A percentile compares a stretch with the other conserved stretches of the same genome.
Evolutionary conservation across 2,888 invertebrate genomes (phyloP).

Genomic region (Agonopterix alstromeriana): DNA sequence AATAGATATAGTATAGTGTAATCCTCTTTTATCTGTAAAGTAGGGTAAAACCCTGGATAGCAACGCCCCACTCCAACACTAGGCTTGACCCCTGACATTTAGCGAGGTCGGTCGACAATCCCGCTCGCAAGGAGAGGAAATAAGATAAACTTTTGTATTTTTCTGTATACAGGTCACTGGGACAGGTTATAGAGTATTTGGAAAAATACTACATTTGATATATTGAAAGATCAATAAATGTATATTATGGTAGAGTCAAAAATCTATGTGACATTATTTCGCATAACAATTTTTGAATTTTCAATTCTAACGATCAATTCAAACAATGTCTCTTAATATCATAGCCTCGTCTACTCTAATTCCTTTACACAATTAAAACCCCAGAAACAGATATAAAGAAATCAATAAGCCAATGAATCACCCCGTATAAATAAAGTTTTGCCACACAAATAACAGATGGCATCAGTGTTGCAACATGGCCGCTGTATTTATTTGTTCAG

Average conservation of each 20-base stretch:
- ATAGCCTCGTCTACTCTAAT: too few relatives aligned
- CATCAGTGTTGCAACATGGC: not conserved
- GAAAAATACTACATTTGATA: too few relatives aligned
- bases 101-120: conserved; percentile 24
- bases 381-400: not conserved
- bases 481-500: conserved; percentile 28
- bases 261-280: too few relatives aligned
- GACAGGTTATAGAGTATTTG: too few relatives aligned
- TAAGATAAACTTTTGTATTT: not conserved
- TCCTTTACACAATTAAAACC: too few relatives aligned
- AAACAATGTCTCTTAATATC: too few relatives aligned
- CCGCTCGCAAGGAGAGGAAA: conserved; percentile 2
- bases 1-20: not conserved
- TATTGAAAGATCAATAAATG: too few relatives aligned
- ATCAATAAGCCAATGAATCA: not conserved
- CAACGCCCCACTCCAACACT: not conserved
- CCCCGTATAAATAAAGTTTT: not conserved
- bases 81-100: conserved; percentile 31
- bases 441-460: not conserved
- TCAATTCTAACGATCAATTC: too few relatives aligned
- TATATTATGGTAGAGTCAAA: too few relatives aligned
- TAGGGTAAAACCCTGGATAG: not conserved
- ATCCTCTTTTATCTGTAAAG: not conserved
- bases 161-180: too few relatives aligned
- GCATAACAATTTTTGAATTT: too few relatives aligned